phyloP scores from a whole-genome alignment of 2,113 vertebrate genomes.

The Megaceryle torquata region DNA sequence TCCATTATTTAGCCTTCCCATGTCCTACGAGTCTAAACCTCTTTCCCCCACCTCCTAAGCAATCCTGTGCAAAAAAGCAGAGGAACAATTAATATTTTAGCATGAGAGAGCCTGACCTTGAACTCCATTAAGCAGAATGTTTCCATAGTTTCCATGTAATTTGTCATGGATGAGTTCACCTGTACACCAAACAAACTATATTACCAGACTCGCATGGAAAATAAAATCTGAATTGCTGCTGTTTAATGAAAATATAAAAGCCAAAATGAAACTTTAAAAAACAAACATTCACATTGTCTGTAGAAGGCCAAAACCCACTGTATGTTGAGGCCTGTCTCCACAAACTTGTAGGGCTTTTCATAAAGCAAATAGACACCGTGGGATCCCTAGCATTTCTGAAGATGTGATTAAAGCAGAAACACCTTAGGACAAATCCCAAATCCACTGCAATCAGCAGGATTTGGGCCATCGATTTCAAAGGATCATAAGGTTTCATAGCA shows the following conservation, averaged over 20 bases:
- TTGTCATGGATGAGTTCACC: not conserved
- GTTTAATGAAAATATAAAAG: not conserved
- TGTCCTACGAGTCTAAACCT: not conserved
- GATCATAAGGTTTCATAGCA: not conserved
- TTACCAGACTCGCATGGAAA: not conserved
- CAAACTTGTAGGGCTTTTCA: not conserved
- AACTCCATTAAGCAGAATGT: not conserved
- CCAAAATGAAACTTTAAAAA: not conserved
- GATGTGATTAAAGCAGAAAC: not conserved
- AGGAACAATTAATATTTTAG: conserved; percentile 20
- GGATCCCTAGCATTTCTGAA: not conserved
- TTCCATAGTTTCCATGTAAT: conserved; percentile 38
- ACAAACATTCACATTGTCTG: not conserved
- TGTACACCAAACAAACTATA: not conserved
- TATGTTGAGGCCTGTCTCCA: not conserved
- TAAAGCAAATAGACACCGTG: not conserved
- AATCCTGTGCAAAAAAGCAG: not conserved
- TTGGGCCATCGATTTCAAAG: not conserved
- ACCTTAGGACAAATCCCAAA: not conserved
- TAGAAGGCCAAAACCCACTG: not conserved
- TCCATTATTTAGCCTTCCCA: not conserved
- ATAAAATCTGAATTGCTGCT: not conserved
- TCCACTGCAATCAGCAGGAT: not conserved
- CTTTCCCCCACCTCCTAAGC: not conserved
- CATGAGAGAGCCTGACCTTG: not conserved